Base-by-base conservation (phyloP, 2,888 invertebrate genomes). In the Tipula lateralis region DNA sequence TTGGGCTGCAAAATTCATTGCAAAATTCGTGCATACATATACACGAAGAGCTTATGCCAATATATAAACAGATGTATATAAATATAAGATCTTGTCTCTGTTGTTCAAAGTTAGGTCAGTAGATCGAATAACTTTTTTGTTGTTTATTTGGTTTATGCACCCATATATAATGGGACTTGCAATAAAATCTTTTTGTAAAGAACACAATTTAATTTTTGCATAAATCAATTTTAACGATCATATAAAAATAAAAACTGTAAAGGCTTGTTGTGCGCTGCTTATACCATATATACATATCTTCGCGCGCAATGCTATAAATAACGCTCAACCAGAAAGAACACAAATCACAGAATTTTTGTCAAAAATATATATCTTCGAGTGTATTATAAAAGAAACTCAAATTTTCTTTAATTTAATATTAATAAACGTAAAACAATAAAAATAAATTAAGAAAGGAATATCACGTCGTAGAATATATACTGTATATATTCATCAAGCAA, bases 161-260 rank as follows among this genome's bases (percentile, higher is more conserved):
- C 44, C 44, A 50, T 50, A 7, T 16, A 50, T 50, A 50, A 50
- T 50, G 44, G 16, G 16, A 16, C 44, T 50, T 50, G 16, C 44
- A 50, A 50, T 50, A 50, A 50, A 50, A 50, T 16, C 44, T 50
- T 16, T 50, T 66, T 66, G 24, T 19, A 66, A 66, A 66, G 66
- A 66, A 24, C 24, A 66, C 66, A 66, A 66, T 66, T 66, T 24
- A 66, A 24, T 66, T 66, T 66, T 66, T 66, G 66, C 66, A 66
- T 66, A 66, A 66, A 66, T 66, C 66, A 66, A 66, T 66, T 66
- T 66, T 66, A 66, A 66, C 66, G 66, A 66, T 66, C 66, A 24
- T 6, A 66, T 44, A 24, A 66, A n/a, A 66, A 66, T 19, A 66
- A 66, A 66, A 66, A 66, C 66, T 24, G 66, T 24, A 24, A 66